These are phyloP conservation scores for Rachycentron canadum DNA, from an alignment of 2,797 vertebrate genomes.

Conservation along the genomic window DNA sequence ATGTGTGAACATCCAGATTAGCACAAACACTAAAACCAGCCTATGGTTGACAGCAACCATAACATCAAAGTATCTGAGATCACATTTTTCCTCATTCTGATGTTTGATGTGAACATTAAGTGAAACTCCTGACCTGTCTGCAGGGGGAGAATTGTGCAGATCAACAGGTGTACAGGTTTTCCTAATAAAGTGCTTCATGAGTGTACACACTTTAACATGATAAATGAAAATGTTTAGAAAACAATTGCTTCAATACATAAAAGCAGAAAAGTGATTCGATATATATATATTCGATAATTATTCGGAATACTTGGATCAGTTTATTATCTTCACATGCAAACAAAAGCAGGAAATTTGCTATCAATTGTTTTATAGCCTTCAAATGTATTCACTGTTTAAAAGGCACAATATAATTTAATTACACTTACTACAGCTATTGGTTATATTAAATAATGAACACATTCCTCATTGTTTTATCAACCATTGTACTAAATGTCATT, in stretches of 20 bases:
- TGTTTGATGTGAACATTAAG: background rate
- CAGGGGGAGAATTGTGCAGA: background rate
- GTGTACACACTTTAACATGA: no score
- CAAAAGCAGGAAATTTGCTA: background rate
- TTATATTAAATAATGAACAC: constrained; percentile 12
- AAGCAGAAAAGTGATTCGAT: background rate
- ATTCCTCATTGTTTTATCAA: constrained; percentile 25
- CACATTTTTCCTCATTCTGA: background rate
- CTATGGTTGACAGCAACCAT: no score
- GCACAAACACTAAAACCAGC: background rate
- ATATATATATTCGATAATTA: no score
- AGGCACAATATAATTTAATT: constrained; percentile 2
- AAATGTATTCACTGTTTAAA: background rate
- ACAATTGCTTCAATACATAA: no score
- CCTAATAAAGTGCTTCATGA: background rate
- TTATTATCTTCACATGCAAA: background rate
- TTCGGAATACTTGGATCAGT: background rate
- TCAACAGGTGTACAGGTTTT: background rate
- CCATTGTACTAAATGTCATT: constrained; percentile 13
- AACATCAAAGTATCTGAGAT: background rate
- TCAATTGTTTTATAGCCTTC: background rate
- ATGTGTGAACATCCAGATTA: no score
- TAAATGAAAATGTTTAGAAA: background rate
- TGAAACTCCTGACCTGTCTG: background rate
- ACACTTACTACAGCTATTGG: background rate